Evolutionary conservation across 1,140 invertebrate species (phyloP).

Genomic region (Solenopsis fugax): DNA sequence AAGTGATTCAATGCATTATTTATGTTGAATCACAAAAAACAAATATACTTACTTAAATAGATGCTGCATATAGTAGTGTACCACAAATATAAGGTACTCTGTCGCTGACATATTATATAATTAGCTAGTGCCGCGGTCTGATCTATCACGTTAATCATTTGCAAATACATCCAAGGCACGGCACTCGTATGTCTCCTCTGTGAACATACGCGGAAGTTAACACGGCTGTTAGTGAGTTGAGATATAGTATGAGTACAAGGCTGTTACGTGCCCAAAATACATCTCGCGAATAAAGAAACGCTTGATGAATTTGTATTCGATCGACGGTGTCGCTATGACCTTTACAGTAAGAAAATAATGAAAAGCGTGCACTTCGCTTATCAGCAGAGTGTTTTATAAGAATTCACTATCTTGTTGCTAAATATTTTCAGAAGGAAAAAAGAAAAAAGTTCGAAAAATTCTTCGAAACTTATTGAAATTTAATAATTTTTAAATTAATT

Average conservation of each 20-base stretch:
- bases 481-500: not conserved
- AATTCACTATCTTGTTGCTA: not conserved
- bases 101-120: constrained; percentile 75
- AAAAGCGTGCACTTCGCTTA: not conserved
- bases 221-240: constrained; percentile 68
- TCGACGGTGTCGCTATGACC: constrained; percentile 24
- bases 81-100: constrained; percentile 75
- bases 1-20: not conserved
- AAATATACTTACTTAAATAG: constrained; percentile 81
- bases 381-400: not conserved
- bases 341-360: constrained; percentile 26
- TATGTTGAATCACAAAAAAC: not conserved
- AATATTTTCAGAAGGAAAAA: not conserved
- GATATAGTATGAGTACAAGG: constrained; percentile 49
- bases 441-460: not conserved
- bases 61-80: constrained; percentile 80
- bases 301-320: constrained; percentile 62
- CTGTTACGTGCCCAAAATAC: constrained; percentile 73
- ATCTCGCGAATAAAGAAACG: constrained; percentile 61
- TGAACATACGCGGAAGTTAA: constrained; percentile 75
- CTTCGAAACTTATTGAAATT: not conserved
- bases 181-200: constrained; percentile 81
- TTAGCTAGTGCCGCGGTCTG: constrained; percentile 79
- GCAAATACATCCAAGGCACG: constrained; percentile 84
- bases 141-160: constrained; percentile 83